Conservation (phyloP, 2,888 invertebrate genomes). For the Trissoscelio sp. region DNA sequence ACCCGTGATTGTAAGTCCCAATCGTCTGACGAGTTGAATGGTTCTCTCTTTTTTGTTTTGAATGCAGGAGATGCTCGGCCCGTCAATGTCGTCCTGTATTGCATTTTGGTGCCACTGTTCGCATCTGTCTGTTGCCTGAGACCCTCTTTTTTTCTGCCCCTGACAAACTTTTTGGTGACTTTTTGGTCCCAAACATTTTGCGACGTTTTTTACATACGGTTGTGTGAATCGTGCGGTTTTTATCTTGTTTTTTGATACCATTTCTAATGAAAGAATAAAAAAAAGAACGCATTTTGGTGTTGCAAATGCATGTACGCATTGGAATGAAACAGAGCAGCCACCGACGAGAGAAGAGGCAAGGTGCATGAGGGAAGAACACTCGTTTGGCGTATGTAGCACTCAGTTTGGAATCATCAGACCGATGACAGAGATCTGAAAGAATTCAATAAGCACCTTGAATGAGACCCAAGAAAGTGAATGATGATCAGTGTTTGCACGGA, state of each 20-base stretch:
- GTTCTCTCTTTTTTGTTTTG: constrained; percentile 69
- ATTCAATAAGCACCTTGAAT: constrained; percentile 37
- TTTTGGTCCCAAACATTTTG: constrained; percentile 18
- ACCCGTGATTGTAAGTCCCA: constrained; percentile 82
- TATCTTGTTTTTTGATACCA: neutral
- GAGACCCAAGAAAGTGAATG: constrained; percentile 36
- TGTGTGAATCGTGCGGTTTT: constrained; percentile 2
- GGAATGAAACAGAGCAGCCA: constrained; percentile 32
- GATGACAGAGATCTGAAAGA: constrained; percentile 19
- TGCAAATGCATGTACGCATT: constrained; percentile 56
- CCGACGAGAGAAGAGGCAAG: neutral
- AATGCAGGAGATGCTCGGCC: constrained; percentile 81
- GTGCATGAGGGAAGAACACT: constrained; percentile 32
- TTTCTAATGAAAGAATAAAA: neutral
- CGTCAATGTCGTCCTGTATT: constrained; percentile 82
- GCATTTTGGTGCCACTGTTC: constrained; percentile 74
- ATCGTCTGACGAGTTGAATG: constrained; percentile 71
- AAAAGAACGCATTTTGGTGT: constrained; percentile 18
- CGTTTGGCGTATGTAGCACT: constrained; percentile 51
- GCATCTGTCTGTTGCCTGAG: constrained; percentile 53
- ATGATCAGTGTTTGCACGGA: constrained; percentile 61
- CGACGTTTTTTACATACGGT: no score
- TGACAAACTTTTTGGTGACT: neutral
- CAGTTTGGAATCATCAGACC: constrained; percentile 14
- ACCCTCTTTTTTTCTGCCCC: constrained; percentile 10